Percentiles rank a stretch among this genome's conserved stretches.
These are phyloP conservation scores for Orchesellides sinensis DNA, from an alignment of 2,888 invertebrate species.

Conservation along the genomic window DNA sequence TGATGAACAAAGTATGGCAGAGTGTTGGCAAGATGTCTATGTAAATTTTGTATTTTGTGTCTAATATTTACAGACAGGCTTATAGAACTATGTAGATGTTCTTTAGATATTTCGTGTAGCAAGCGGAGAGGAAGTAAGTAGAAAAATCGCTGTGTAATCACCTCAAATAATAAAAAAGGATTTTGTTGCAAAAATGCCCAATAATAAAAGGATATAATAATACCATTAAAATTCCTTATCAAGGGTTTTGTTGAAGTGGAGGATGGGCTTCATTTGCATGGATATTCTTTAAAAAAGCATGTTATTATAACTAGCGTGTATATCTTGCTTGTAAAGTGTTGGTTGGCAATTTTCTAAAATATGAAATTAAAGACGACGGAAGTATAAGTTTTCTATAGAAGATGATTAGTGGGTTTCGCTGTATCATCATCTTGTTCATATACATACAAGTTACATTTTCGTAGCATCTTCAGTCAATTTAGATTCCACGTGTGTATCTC, in stretches of 20 bases:
- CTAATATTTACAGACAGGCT: no score
- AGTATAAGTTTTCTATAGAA: background rate
- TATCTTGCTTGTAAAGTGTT: background rate
- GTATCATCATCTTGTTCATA: background rate
- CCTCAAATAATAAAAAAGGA: background rate
- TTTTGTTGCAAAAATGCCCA: conserved; percentile 19
- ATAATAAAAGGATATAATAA: background rate
- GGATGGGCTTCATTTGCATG: background rate
- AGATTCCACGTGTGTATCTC: no score
- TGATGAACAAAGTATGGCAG: background rate
- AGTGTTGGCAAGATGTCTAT: background rate
- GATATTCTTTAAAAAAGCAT: background rate
- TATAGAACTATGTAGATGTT: background rate
- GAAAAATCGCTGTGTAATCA: conserved; percentile 11
- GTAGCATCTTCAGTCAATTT: background rate
- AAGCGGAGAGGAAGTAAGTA: background rate
- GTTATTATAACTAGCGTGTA: background rate
- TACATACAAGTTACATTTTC: no score
- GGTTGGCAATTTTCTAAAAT: background rate
- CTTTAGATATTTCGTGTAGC: background rate
- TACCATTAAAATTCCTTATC: background rate
- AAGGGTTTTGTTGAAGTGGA: background rate
- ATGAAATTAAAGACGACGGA: background rate
- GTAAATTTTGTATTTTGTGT: background rate
- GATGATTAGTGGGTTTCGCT: background rate